These are phyloP conservation scores for Tubulanus polymorphus DNA, from an alignment of 2,888 invertebrate species.

Conservation along the genomic window DNA sequence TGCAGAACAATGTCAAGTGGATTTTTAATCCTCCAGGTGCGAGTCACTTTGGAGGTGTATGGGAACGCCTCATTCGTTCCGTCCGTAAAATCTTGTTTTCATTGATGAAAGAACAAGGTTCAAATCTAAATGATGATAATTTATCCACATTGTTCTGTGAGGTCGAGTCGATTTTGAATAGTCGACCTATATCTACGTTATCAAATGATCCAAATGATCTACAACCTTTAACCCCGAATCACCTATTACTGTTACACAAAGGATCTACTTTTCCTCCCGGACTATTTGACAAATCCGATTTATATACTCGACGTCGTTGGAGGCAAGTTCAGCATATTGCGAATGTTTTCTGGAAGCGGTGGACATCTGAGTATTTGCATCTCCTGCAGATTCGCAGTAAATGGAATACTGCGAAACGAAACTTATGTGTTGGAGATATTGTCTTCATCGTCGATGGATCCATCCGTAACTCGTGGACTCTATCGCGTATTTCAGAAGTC, in stretches of 20 bases:
- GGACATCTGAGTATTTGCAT: background rate
- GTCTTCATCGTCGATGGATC: background rate
- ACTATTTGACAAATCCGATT: conserved; percentile 14
- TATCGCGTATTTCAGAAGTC: background rate
- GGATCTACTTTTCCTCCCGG: conserved; percentile 12
- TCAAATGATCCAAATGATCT: conserved; percentile 13
- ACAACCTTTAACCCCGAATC: conserved; percentile 17
- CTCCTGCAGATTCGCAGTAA: background rate
- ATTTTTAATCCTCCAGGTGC: background rate
- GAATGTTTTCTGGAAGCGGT: conserved; percentile 4
- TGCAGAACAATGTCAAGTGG: background rate
- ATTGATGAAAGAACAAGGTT: background rate
- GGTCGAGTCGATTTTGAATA: background rate
- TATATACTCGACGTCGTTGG: conserved; percentile 18
- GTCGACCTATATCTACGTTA: background rate
- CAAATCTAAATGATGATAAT: background rate
- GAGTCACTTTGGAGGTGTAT: background rate
- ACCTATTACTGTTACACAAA: conserved; percentile 12
- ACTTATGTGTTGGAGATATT: background rate
- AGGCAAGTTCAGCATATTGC: conserved; percentile 21
- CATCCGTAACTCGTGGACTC: background rate
- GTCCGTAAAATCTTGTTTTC: background rate
- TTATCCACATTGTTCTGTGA: background rate
- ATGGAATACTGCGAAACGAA: background rate
- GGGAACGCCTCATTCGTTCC: background rate